Percentiles rank a stretch among this genome's conserved stretches.
phyloP scores from a whole-genome alignment of 2,888 invertebrate genomes.

The Synanthedon myopaeformis region DNA sequence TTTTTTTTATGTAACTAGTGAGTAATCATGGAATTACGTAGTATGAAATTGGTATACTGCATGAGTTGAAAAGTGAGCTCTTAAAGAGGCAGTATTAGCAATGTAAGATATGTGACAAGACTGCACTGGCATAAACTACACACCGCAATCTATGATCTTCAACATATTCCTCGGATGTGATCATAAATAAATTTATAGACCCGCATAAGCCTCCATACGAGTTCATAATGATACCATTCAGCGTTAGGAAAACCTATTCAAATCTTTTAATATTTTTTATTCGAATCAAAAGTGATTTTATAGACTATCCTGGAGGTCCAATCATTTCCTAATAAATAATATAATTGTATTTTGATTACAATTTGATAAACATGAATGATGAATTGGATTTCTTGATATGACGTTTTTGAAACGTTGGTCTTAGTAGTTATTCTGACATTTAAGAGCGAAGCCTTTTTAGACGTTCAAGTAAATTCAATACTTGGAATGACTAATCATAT shows the following conservation, averaged over 20 bases:
- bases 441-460: background rate
- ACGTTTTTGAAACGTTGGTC: conserved; percentile 12
- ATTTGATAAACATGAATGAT: conserved; percentile 45
- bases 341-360: conserved; percentile 47
- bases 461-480: too few species aligned
- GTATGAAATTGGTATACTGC: too few species aligned
- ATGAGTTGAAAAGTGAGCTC: too few species aligned
- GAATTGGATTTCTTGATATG: conserved; percentile 29
- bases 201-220: too few species aligned
- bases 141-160: background rate
- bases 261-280: too few species aligned
- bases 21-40: too few species aligned
- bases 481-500: too few species aligned
- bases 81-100: background rate
- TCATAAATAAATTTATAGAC: background rate
- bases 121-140: background rate
- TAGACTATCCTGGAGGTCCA: conserved; percentile 22
- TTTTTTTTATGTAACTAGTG: too few species aligned
- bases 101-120: background rate
- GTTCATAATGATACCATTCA: too few species aligned
- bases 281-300: conserved; percentile 20
- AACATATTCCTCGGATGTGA: background rate
- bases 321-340: conserved; percentile 39
- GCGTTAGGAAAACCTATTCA: too few species aligned
- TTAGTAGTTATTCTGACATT: conserved; percentile 12